Evolutionary conservation across 2,797 vertebrate species (phyloP).

Genomic region (Limosa lapponica): DNA sequence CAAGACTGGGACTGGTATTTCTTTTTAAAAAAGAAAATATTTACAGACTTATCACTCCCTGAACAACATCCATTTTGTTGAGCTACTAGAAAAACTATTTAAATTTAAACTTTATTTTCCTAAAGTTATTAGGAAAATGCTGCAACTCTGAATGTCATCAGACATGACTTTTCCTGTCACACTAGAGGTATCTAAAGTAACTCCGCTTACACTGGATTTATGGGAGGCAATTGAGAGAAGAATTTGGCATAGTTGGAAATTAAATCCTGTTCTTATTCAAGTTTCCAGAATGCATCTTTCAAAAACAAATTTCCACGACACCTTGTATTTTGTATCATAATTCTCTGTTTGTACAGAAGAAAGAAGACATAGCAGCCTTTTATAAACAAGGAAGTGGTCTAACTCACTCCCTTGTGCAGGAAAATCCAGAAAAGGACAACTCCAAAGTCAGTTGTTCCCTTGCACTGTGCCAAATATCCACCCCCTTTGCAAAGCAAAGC

Average conservation of each 20-base stretch:
- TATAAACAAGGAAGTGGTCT: slow-evolving; percentile 32
- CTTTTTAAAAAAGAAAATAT: slow-evolving; percentile 46
- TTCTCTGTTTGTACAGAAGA: neutral
- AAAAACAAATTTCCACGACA: neutral
- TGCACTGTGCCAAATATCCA: slow-evolving; percentile 22
- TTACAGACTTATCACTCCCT: neutral
- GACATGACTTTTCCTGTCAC: neutral
- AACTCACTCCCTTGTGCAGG: neutral
- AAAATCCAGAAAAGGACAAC: slow-evolving; percentile 38
- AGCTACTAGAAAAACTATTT: neutral
- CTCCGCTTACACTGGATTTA: neutral
- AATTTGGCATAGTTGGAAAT: neutral
- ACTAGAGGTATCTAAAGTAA: neutral
- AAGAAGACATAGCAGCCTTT: neutral
- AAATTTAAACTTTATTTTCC: too few species aligned
- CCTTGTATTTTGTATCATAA: neutral
- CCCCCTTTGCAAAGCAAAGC: neutral
- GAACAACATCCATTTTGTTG: neutral
- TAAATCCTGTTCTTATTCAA: neutral
- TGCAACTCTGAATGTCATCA: neutral
- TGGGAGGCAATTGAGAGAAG: neutral
- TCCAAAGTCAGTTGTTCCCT: slow-evolving; percentile 8
- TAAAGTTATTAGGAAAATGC: neutral
- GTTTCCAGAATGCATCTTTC: neutral
- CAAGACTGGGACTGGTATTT: neutral